Evolutionary conservation across 2,888 invertebrate genomes (phyloP).

Genomic region (Sussaba pulchella): DNA sequence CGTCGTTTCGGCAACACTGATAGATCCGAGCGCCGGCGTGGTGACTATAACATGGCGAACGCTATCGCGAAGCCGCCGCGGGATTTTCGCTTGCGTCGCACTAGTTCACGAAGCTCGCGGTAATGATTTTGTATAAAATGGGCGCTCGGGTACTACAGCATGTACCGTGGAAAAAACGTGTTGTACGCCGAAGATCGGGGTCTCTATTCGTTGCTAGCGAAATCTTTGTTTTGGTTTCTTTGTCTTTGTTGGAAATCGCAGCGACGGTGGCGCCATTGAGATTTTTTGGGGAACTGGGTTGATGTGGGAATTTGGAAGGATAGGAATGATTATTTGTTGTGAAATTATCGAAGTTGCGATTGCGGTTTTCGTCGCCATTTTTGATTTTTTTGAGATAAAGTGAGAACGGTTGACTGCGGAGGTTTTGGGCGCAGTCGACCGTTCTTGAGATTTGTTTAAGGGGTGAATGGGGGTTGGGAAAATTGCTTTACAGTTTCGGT

Average conservation of each 20-base stretch:
- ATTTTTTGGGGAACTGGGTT: neutral
- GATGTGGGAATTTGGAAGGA: slow-evolving; percentile 13
- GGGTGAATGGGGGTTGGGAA: no score
- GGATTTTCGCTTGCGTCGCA: slow-evolving; percentile 60
- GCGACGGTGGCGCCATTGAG: neutral
- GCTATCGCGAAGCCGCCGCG: slow-evolving; percentile 49
- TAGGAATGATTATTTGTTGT: no score
- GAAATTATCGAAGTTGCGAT: no score
- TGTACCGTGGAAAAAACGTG: neutral
- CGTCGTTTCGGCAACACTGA: slow-evolving; percentile 63
- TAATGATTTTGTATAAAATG: slow-evolving; percentile 65
- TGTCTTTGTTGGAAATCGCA: neutral
- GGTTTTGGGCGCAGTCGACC: no score
- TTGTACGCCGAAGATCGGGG: neutral
- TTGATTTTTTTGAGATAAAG: no score
- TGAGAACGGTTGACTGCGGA: no score
- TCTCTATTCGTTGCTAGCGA: neutral
- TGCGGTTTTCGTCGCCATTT: no score
- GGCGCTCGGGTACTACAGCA: slow-evolving; percentile 36
- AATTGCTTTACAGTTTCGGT: no score
- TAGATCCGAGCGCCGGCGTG: slow-evolving; percentile 21
- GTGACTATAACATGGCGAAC: no score
- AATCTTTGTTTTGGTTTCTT: neutral
- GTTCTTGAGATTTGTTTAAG: no score
- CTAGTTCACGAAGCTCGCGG: slow-evolving; percentile 32